Conservation (phyloP, 2,797 vertebrate genomes). For the Dipus sagitta region DNA sequence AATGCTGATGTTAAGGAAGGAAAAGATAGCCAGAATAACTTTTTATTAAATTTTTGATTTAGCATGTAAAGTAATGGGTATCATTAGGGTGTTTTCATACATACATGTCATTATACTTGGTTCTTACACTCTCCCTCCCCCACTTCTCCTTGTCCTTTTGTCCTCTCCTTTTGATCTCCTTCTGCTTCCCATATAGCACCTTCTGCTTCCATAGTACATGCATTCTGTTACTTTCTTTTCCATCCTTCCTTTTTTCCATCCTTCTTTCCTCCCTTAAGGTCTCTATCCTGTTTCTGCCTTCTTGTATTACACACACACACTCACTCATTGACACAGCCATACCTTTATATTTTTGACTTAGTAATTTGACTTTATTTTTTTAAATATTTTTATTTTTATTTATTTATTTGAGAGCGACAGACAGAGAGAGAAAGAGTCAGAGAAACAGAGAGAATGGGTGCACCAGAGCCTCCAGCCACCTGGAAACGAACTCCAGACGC, state of each 20-base stretch:
- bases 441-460: no score
- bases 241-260: not conserved
- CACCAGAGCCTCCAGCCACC: no score
- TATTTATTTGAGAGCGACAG: no score
- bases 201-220: not conserved
- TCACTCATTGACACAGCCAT: not conserved
- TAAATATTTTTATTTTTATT: no score
- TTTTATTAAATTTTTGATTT: not conserved
- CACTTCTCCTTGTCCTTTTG: not conserved
- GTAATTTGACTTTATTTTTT: no score
- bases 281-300: not conserved
- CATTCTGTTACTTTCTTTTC: no score
- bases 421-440: no score
- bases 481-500: no score
- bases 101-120: not conserved
- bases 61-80: not conserved
- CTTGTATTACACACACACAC: not conserved
- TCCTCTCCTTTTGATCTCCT: not conserved
- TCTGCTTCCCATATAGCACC: not conserved
- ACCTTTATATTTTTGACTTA: not conserved
- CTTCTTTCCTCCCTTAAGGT: not conserved
- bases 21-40: slow-evolving; percentile 66
- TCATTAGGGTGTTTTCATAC: not conserved
- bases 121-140: not conserved
- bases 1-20: slow-evolving; percentile 62